A percentile compares a stretch with the other conserved stretches of the same genome.
phyloP scores from a whole-genome alignment of 2,113 vertebrate species.

The Tinamus guttatus region DNA sequence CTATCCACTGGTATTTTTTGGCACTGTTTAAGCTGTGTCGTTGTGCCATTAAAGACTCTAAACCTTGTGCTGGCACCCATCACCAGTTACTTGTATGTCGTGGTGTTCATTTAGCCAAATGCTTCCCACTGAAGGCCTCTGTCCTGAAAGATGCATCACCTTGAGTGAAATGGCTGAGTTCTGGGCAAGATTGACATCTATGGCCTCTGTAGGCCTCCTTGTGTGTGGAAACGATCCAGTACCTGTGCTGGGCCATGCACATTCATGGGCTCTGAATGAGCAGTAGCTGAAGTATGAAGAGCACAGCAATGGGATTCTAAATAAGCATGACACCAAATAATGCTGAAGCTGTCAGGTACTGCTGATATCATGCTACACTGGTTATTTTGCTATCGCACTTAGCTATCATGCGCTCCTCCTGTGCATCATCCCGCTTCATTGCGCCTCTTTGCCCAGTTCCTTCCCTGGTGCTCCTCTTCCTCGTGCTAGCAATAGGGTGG shows the following conservation, averaged over 20 bases:
- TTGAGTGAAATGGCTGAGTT: neutral
- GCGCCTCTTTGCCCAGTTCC: neutral
- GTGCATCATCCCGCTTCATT: neutral
- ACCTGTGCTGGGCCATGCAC: neutral
- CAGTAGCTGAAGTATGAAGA: neutral
- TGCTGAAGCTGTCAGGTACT: neutral
- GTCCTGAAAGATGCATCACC: neutral
- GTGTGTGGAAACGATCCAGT: neutral
- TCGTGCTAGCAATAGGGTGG: neutral
- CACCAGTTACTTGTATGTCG: neutral
- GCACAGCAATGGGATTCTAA: neutral
- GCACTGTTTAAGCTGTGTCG: neutral
- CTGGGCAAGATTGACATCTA: neutral
- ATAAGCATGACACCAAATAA: fast-evolving
- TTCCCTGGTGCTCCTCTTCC: neutral
- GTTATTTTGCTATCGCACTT: neutral
- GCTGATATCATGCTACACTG: neutral
- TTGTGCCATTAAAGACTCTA: neutral
- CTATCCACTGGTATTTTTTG: neutral
- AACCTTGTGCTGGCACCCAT: neutral
- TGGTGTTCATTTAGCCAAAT: neutral
- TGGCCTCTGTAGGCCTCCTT: neutral
- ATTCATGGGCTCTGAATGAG: neutral
- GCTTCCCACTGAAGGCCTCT: neutral
- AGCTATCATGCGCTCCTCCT: neutral